Percentiles rank a stretch among this genome's conserved stretches.
Evolutionary conservation across 2,888 invertebrate genomes (phyloP).

Genomic region (Orthosia gracilis): DNA sequence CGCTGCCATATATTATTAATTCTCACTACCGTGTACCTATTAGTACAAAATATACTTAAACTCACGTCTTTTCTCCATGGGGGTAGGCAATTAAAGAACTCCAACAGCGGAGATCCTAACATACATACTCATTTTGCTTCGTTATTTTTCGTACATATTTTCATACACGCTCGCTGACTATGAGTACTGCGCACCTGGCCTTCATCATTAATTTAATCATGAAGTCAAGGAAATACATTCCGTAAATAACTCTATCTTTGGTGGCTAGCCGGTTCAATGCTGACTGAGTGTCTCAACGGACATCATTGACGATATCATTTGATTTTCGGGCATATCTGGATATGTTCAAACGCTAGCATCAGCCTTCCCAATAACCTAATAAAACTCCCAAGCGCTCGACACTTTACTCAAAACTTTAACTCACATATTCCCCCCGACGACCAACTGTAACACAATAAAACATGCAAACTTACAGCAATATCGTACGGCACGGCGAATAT

Average conservation of each 20-base stretch:
- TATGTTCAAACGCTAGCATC: background rate
- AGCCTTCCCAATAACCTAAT: constrained; percentile 4
- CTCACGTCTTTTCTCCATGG: no score
- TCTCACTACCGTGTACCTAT: no score
- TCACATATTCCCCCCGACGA: background rate
- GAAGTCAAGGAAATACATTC: background rate
- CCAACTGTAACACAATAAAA: constrained; percentile 49
- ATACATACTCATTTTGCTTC: no score
- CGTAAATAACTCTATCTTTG: background rate
- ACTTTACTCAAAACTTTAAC: constrained; percentile 16
- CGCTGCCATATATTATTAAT: background rate
- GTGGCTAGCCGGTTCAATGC: background rate
- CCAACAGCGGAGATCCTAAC: no score
- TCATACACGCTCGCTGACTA: no score
- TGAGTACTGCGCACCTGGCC: no score
- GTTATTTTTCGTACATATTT: no score
- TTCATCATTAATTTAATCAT: background rate
- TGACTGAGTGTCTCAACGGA: background rate
- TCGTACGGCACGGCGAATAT: constrained; percentile 83
- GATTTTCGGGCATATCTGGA: no score
- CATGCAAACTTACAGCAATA: constrained; percentile 82
- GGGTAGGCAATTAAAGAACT: no score
- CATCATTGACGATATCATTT: no score
- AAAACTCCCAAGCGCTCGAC: constrained; percentile 14
- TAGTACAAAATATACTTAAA: no score